Evolutionary conservation across 2,888 invertebrate genomes (phyloP).

Genomic region (Papilio elwesi): DNA sequence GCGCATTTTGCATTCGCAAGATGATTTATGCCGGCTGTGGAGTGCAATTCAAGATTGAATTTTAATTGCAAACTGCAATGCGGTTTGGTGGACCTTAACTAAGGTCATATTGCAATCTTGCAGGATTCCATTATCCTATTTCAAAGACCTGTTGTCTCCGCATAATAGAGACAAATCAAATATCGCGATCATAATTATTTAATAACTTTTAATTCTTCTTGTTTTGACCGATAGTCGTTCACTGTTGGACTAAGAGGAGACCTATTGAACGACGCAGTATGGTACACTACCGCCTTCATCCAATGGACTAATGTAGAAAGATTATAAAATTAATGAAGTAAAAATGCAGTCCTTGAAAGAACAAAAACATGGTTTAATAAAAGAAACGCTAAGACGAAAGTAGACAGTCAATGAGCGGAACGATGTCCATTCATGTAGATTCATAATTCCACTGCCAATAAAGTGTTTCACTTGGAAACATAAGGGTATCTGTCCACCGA

Average conservation of each 20-base stretch:
- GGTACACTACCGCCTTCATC: no score
- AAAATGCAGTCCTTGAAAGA: no score
- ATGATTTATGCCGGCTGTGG: slow-evolving; percentile 22
- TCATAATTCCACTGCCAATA: background rate
- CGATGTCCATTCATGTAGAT: background rate
- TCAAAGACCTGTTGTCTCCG: background rate
- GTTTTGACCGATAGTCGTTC: no score
- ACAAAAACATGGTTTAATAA: background rate
- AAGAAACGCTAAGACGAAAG: background rate
- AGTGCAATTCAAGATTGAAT: slow-evolving; percentile 27
- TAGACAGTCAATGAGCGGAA: background rate
- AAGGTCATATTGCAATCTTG: no score
- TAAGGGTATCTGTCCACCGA: background rate
- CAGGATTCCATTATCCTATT: background rate
- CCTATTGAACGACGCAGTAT: background rate
- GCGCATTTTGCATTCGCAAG: slow-evolving; percentile 23
- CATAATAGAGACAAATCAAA: no score
- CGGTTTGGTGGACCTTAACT: background rate
- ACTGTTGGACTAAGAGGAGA: no score
- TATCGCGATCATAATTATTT: background rate
- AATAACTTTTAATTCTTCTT: no score
- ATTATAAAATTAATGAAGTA: no score
- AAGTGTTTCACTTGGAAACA: slow-evolving; percentile 1
- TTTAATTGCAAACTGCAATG: slow-evolving; percentile 25
- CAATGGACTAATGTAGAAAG: no score